Conservation (phyloP, 2,888 invertebrate species). For the Chamaedrilus cognettii region DNA sequence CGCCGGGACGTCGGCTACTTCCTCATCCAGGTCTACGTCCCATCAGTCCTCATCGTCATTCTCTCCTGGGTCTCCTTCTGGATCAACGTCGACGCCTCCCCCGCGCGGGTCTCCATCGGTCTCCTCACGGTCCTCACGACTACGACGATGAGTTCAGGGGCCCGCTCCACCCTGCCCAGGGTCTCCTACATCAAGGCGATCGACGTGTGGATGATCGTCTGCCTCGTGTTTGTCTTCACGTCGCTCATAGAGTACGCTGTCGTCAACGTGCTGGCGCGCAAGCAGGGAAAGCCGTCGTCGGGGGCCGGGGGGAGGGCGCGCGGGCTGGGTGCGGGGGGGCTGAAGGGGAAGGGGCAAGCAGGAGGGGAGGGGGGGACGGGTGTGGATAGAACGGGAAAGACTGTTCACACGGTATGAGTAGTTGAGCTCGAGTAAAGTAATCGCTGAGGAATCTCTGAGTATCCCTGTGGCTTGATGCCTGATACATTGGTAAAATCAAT, state of each 20-base stretch:
- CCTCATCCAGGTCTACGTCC: conserved; percentile 28
- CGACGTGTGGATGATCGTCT: conserved; percentile 29
- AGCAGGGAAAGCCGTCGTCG: not conserved
- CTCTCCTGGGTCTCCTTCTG: conserved; percentile 30
- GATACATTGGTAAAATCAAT: too few species aligned
- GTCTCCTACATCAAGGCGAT: conserved; percentile 30
- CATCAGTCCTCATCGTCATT: conserved; percentile 26
- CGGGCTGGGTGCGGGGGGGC: too few species aligned
- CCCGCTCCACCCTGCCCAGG: conserved; percentile 16
- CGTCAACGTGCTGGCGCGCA: conserved; percentile 26
- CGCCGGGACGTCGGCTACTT: conserved; percentile 26
- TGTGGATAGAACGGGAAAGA: not conserved
- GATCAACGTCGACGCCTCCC: conserved; percentile 29
- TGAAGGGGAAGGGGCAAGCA: too few species aligned
- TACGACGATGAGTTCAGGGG: conserved; percentile 29
- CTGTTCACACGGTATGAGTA: not conserved
- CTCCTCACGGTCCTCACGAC: conserved; percentile 29
- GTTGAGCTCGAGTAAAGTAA: not conserved
- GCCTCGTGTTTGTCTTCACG: conserved; percentile 25
- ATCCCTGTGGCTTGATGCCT: not conserved
- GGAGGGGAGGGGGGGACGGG: not conserved
- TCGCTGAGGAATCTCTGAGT: not conserved
- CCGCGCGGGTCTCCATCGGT: conserved; percentile 28
- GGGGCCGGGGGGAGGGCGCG: not conserved
- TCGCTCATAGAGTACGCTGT: conserved; percentile 29